A percentile compares a stretch with the other conserved stretches of the same genome.
These are phyloP conservation scores for Erpornis zantholeuca DNA, from an alignment of 2,113 vertebrate species.

Conservation along the genomic window DNA sequence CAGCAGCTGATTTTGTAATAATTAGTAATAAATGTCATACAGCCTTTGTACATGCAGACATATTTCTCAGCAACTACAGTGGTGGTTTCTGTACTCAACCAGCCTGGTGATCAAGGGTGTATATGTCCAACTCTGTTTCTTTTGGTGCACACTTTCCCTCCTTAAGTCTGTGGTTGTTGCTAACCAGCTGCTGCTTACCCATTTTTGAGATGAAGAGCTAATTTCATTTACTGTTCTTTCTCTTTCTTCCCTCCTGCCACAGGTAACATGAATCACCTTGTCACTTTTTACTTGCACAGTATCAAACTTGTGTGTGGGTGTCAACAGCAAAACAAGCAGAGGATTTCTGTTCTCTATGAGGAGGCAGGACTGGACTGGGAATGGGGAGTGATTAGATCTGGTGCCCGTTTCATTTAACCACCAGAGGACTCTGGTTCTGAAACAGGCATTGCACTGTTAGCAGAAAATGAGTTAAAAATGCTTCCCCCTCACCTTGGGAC, in stretches of 20 bases:
- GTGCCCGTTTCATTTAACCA: background rate
- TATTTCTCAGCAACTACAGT: background rate
- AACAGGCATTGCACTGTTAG: background rate
- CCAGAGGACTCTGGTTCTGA: background rate
- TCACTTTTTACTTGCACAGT: background rate
- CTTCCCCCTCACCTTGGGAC: background rate
- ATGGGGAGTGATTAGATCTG: background rate
- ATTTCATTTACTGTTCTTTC: background rate
- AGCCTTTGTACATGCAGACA: background rate
- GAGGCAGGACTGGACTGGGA: background rate
- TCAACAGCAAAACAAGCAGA: background rate
- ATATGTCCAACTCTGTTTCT: accelerated
- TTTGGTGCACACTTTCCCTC: background rate
- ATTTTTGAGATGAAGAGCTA: background rate
- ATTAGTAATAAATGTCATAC: background rate
- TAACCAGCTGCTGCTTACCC: background rate
- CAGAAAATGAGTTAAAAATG: background rate
- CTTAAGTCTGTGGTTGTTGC: background rate
- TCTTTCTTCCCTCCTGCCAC: background rate
- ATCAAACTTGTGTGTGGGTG: background rate
- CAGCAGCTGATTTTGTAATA: background rate
- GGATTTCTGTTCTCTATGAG: background rate
- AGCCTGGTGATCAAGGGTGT: background rate
- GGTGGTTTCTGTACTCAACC: background rate
- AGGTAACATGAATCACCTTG: background rate